Base-by-base conservation (phyloP, 2,113 vertebrate genomes). In the Lophotis ruficrista region DNA sequence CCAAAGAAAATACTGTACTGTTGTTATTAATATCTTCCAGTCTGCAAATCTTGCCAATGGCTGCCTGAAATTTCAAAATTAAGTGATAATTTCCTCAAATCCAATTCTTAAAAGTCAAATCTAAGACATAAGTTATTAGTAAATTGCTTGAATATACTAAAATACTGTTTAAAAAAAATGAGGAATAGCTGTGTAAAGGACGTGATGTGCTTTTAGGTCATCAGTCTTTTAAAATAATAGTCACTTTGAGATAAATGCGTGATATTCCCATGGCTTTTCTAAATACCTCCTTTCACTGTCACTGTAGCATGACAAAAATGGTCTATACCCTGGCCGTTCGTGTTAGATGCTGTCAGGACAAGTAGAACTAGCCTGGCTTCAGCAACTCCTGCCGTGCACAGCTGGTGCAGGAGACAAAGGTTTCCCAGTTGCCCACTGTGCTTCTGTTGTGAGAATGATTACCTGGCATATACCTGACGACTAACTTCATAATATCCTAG, bases 1-100 rank as follows among this genome's bases (percentile, higher is more conserved):
- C 97, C 91, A 97, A 96, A 94, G 89, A 96, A 95, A 96, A 94
- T 79, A 96, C 85, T 76, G 51, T 83, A n/a, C 57, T 76, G 54
- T 87, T 94, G 37, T 94, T 95, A 78, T 93, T 96, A 93, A 78
- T 94, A 71, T 93, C 71, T 96, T 83, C 70, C 81, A 92, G 93
- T 93, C 95, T 93, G 62, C 47, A 84, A 83, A 84, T 65, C 80
- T 95, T 95, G 91, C 86, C 90, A 94, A 43, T 83, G 21, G n/a
- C 71, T 90, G 81, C 92, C 73, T 94, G 70, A 95, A 95, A 89
- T 70, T 87, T 84, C 54, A 85, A 91, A 94, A 87, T 94, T 89
- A 93, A 91, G 53, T 94, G 90, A 92, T 93, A 82, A 79, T 96
- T 96, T 94, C 90, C 89, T 96, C 92, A 94, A 94, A 89, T 84